A percentile compares a stretch with the other conserved stretches of the same genome.
These are phyloP conservation scores for Chrysochloris asiatica DNA, from an alignment of 2,113 vertebrate species.

Conservation along the genomic window DNA sequence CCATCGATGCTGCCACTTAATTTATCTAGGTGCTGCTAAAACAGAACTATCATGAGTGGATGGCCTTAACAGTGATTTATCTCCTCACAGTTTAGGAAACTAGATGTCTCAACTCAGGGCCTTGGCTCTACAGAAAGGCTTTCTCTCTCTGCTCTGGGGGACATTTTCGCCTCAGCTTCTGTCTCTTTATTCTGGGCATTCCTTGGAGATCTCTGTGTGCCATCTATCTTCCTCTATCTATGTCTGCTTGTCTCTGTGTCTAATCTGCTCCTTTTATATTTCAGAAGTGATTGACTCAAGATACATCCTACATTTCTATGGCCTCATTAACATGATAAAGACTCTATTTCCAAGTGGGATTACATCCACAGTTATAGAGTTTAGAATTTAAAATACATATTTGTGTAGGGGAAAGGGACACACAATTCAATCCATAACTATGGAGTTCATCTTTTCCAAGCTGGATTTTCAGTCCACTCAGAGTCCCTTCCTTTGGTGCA, in stretches of 20 bases:
- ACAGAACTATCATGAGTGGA: background rate
- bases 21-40: background rate
- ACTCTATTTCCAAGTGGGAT: background rate
- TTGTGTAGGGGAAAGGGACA: no score
- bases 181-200: background rate
- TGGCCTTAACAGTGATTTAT: background rate
- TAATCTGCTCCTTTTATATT: background rate
- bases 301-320: background rate
- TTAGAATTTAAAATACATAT: background rate
- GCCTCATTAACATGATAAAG: background rate
- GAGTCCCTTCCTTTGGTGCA: conserved; percentile 19
- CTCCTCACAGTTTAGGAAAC: background rate
- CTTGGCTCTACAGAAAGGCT: background rate
- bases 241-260: background rate
- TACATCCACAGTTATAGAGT: background rate
- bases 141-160: background rate
- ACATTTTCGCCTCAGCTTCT: background rate
- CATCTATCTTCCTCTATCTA: background rate
- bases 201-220: background rate
- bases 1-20: no score
- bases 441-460: background rate
- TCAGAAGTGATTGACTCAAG: background rate
- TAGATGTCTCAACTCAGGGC: background rate
- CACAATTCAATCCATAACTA: background rate
- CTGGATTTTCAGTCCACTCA: background rate